Percentiles rank a stretch among this genome's conserved stretches.
phyloP scores from a whole-genome alignment of 2,888 invertebrate genomes.

The Coecobrya sp. region DNA sequence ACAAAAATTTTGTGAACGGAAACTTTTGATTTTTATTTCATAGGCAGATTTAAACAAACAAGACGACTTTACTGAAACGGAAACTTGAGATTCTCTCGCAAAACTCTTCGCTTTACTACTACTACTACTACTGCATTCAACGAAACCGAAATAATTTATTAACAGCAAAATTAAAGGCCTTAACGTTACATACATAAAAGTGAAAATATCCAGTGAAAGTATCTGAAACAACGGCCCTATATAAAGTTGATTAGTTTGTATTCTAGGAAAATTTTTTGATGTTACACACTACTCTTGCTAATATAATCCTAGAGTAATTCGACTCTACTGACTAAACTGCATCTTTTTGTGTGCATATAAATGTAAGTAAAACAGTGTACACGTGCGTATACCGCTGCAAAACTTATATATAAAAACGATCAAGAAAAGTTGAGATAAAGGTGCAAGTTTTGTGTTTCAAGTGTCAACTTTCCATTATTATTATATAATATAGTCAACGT shows the following conservation, averaged over 20 bases:
- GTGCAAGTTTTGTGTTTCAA: background rate
- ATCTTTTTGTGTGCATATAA: background rate
- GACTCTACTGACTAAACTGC: too few relatives aligned
- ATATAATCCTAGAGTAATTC: too few relatives aligned
- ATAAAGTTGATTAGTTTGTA: slow-evolving; percentile 1
- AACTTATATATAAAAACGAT: background rate
- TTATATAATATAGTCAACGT: too few relatives aligned
- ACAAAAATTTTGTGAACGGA: background rate
- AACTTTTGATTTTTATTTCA: background rate
- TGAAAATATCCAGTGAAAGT: slow-evolving; percentile 32
- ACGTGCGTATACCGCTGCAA: slow-evolving; percentile 3
- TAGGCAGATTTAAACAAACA: background rate
- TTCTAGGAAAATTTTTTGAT: background rate
- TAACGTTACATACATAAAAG: background rate
- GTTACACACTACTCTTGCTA: background rate
- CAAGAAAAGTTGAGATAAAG: background rate
- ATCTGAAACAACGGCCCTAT: slow-evolving; percentile 38
- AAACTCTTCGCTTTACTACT: background rate
- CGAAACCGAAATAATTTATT: slow-evolving; percentile 21
- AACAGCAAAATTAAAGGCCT: slow-evolving; percentile 18
- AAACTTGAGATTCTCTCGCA: slow-evolving; percentile 27
- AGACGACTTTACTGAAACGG: slow-evolving; percentile 24
- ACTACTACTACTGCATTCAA: background rate
- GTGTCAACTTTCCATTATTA: background rate
- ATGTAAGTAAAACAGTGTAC: background rate